Evolutionary conservation across 2,113 vertebrate species (phyloP), one percentile per base, ranked within the genome.

Genomic region (Nerophis ophidion): DNA sequence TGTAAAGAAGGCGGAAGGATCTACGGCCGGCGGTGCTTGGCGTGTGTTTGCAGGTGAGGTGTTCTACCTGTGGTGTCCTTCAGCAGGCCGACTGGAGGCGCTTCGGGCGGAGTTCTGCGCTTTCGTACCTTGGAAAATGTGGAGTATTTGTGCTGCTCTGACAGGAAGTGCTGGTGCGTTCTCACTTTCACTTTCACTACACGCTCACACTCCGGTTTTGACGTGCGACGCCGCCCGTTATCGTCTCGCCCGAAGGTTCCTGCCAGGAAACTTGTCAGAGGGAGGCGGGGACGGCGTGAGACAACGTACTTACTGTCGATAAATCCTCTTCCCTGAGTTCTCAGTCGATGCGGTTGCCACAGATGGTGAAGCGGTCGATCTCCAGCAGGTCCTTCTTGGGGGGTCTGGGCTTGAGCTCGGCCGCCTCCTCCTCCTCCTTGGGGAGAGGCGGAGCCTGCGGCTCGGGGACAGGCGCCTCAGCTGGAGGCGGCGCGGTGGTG

Each of bases 291-390:
- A 48, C 5, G 14, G 7, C 1, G 36, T 38, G 46, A 5, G 40
- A 62, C 61, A 5, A 4, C n/a, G 40, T 35, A 62, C 57, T 70
- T 70, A 64, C 40, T 51, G 61, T 66, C 1, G 67, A 81, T 81
- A 76, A 82, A 83, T 80, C 81, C 54, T 74, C 69, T 44, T 74
- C 75, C 78, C 80, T 76, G 83, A 77, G 79, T 60, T 63, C 55
- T 94, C 87, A 98, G 90, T 95, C 93, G 67, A 99, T 98, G 58
- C 93, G 91, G 88, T 96, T 98, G 53, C 95, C 96, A 50, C 94
- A 97, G 80, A 98, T 95, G 16, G 94, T 99, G 88, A 98, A 99
- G 81, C 95, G 93, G 90, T 99, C 96, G 75, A 99, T 94, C 80
- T 98, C 95, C 82, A 98, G 65, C 81, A 98, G 89, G 75, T 98